Base-by-base conservation (phyloP, 2,113 vertebrate species). In the Phoxinus phoxinus region DNA sequence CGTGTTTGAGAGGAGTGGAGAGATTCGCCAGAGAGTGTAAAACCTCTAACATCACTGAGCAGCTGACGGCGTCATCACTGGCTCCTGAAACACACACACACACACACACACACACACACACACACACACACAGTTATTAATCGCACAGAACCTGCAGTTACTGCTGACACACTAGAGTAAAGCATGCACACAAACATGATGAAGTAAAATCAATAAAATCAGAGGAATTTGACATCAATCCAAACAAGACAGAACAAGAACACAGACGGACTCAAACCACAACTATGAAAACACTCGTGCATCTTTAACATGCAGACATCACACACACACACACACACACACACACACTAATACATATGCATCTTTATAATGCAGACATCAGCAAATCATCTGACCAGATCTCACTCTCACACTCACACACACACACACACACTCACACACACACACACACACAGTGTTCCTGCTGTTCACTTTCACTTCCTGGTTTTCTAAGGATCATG, bases 41-140 rank as follows among this genome's bases (percentile, higher is more conserved):
- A 90, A 98, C 96, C 93, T 99, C 98, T 89, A 99, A 93, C 98
- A 99, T 97, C 88, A 99, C 97, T 2, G 98, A 96, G 72, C 98
- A 99, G 92, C 98, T 99, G 82, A 99, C 97, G 9, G 98, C 97
- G 83, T 99, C 98, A 83, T 99, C 98, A 76, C 98, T 99, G 92
- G 98, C 98, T 92, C 98, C 97, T 99, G 91, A 61, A 90, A 85
- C 44, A 80, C 46, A 65, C 81, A 84, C 53, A 84, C 74, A 83
- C 41, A 84, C 69, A 65, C 48, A 71, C 83, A 86, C 69, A 53
- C 76, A 86, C 2, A n/a, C 8, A 58, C 19, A 58, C 56, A 58
- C 23, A n/a, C 56, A 61, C 59, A 63, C 23, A 61, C 25, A 63
- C 25, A 63, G 10, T 13, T 27, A 27, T 15, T 27, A 63, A 6